phyloP scores from a whole-genome alignment of 2,797 vertebrate species.

The Bradypus variegatus region DNA sequence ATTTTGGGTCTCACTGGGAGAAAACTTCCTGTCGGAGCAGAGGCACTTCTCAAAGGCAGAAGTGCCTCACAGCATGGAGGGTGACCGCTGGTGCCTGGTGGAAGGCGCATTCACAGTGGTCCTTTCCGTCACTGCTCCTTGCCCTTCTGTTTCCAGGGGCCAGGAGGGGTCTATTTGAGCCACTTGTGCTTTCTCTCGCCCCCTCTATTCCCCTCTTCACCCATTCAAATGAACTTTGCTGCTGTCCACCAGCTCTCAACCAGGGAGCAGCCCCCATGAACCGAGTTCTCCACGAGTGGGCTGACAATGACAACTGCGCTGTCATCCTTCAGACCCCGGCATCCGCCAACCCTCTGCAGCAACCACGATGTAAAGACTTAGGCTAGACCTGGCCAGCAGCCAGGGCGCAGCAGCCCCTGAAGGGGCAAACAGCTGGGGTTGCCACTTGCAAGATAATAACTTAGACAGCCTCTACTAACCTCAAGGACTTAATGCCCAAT shows the following conservation, averaged over 20 bases:
- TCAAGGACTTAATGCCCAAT: neutral
- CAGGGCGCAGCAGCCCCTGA: neutral
- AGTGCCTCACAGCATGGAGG: constrained; percentile 44
- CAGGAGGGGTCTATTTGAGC: constrained; percentile 55
- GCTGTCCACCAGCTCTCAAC: constrained; percentile 43
- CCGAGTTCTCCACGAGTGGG: neutral
- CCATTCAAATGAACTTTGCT: constrained; percentile 42
- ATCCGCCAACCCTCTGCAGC: neutral
- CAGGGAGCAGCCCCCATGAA: neutral
- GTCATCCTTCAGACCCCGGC: neutral
- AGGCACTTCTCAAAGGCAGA: constrained; percentile 51
- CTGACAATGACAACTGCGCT: neutral
- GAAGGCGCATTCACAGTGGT: constrained; percentile 43
- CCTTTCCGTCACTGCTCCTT: constrained; percentile 52
- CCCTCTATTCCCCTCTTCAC: neutral
- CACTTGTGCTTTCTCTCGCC: constrained; percentile 16
- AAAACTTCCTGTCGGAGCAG: constrained; percentile 40
- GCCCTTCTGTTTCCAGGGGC: neutral
- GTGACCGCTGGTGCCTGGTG: constrained; percentile 21
- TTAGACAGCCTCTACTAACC: neutral
- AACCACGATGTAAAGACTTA: neutral
- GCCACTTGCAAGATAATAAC: neutral
- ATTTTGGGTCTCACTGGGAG: constrained; percentile 1
- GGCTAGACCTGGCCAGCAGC: neutral
- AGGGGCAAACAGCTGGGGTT: neutral